Percentiles rank a stretch among this genome's conserved stretches.
Evolutionary conservation across 2,888 invertebrate species (phyloP).

Genomic region (Phytoseiulus persimilis): DNA sequence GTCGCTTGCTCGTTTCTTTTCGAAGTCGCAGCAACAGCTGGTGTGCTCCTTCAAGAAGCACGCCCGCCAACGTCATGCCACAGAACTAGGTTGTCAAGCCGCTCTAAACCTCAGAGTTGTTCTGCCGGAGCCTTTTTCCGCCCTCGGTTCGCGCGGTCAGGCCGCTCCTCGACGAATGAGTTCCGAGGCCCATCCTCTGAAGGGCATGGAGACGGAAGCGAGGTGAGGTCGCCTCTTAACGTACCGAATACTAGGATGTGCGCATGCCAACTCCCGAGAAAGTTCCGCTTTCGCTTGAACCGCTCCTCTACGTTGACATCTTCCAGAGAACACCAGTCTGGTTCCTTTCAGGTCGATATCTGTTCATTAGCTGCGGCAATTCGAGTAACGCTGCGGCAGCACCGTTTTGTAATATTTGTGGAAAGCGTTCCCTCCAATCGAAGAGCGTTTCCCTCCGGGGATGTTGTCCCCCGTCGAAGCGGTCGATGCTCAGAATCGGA

Average conservation of each 20-base stretch:
- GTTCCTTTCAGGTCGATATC: not conserved
- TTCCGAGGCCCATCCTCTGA: too few relatives aligned
- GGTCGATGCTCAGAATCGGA: not conserved
- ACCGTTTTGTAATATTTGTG: not conserved
- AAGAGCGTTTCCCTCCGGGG: not conserved
- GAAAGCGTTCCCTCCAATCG: not conserved
- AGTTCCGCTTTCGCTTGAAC: not conserved
- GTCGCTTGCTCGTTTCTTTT: not conserved
- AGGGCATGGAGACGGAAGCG: too few relatives aligned
- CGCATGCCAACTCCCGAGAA: not conserved
- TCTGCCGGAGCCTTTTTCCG: too few relatives aligned
- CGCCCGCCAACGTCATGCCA: not conserved
- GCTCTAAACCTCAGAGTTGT: too few relatives aligned
- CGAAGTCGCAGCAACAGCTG: not conserved
- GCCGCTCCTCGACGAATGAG: too few relatives aligned
- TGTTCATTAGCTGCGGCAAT: not conserved
- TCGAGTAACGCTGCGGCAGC: not conserved
- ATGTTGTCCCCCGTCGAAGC: not conserved
- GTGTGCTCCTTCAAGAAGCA: not conserved
- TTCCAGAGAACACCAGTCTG: too few relatives aligned
- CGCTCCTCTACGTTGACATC: not conserved
- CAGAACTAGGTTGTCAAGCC: too few relatives aligned
- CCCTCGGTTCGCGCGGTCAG: too few relatives aligned
- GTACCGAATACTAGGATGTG: not conserved
- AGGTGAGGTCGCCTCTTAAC: not conserved